phyloP scores from a whole-genome alignment of 1,140 invertebrate species.

The Geopemphigus sp. region DNA sequence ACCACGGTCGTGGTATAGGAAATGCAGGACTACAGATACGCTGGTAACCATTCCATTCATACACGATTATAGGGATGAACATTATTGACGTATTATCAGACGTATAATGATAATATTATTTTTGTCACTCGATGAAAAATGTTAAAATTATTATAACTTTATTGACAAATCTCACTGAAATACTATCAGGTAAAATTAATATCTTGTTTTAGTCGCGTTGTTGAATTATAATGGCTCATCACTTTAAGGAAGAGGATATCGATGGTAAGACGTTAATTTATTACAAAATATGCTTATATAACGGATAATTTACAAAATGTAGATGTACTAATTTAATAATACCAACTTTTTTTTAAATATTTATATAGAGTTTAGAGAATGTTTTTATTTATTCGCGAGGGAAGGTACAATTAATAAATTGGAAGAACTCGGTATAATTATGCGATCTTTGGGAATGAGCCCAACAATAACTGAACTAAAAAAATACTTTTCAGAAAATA shows the following conservation, averaged over 20 bases:
- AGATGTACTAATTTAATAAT: background rate
- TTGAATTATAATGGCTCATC: constrained; percentile 61
- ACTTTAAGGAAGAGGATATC: constrained; percentile 80
- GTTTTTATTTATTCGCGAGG: constrained; percentile 88
- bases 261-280: constrained; percentile 63
- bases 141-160: no score
- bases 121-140: background rate
- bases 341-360: constrained; percentile 50
- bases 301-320: background rate
- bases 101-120: background rate
- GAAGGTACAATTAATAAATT: constrained; percentile 81
- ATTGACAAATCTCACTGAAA: no score
- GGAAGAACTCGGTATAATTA: constrained; percentile 88
- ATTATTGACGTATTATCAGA: background rate
- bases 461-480: constrained; percentile 88
- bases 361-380: constrained; percentile 86
- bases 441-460: constrained; percentile 88
- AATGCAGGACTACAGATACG: background rate
- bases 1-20: no score
- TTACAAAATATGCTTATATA: background rate
- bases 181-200: no score
- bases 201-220: no score
- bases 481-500: constrained; percentile 80
- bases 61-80: background rate
- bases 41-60: background rate